These are phyloP conservation scores for Pseudomyrmex gracilis DNA, from an alignment of 1,140 invertebrate species.

Conservation along the genomic window DNA sequence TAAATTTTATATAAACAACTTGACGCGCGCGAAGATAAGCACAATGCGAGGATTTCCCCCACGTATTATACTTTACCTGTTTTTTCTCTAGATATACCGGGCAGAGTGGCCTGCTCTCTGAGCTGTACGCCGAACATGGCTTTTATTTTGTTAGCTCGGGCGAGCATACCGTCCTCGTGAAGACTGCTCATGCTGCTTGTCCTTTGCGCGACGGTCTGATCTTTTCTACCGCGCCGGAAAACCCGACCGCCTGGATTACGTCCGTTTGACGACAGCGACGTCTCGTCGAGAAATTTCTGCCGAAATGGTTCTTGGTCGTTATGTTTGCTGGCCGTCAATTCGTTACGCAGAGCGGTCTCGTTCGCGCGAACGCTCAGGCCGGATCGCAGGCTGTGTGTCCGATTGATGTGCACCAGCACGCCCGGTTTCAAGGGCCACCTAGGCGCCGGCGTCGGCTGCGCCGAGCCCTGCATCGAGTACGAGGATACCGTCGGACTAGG, in stretches of 20 bases:
- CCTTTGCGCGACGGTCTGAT: constrained; percentile 37
- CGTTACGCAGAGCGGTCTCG: constrained; percentile 60
- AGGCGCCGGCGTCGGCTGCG: constrained; percentile 88
- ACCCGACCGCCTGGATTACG: constrained; percentile 58
- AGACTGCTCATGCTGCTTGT: constrained; percentile 55
- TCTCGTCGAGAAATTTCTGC: constrained; percentile 61
- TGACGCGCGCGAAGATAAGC: too few relatives aligned
- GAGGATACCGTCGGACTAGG: constrained; percentile 82
- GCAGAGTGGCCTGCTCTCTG: constrained; percentile 81
- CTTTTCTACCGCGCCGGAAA: constrained; percentile 59
- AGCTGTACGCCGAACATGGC: constrained; percentile 82
- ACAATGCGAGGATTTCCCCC: background rate
- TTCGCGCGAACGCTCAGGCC: constrained; percentile 76
- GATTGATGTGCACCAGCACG: constrained; percentile 94
- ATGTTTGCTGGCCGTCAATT: constrained; percentile 42
- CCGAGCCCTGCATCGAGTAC: constrained; percentile 78
- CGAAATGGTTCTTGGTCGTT: constrained; percentile 43
- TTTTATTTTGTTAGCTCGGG: constrained; percentile 82
- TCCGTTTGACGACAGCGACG: constrained; percentile 62
- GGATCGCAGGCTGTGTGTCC: constrained; percentile 87
- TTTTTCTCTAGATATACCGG: constrained; percentile 84
- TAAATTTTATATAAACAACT: background rate
- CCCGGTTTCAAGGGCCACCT: constrained; percentile 96
- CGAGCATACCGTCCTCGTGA: constrained; percentile 82
- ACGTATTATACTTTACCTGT: constrained; percentile 82